Percentiles rank a stretch among this genome's conserved stretches.
Evolutionary conservation across 2,888 invertebrate genomes (phyloP).

Genomic region (Carabus problematicus): DNA sequence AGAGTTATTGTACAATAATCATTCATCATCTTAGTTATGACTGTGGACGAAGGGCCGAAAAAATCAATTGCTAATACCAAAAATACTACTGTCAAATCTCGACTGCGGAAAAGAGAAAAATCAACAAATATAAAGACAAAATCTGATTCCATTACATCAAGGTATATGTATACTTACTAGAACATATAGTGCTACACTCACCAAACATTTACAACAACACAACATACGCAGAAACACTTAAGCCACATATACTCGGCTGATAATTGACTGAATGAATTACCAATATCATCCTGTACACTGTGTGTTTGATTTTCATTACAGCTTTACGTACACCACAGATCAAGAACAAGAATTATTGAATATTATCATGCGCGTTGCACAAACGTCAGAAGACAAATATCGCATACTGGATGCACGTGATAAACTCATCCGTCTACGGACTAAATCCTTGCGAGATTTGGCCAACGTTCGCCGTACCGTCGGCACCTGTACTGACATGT

Average conservation of each 20-base stretch:
- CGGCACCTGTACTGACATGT: slow-evolving; percentile 96
- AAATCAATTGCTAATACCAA: not conserved
- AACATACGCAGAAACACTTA: not conserved
- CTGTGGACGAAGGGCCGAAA: too few relatives aligned
- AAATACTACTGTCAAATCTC: slow-evolving; percentile 2
- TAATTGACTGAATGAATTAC: too few relatives aligned
- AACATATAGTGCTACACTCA: slow-evolving; percentile 16
- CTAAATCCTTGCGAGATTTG: slow-evolving; percentile 66
- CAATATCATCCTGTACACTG: too few relatives aligned
- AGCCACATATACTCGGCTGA: too few relatives aligned
- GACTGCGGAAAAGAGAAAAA: slow-evolving; percentile 28
- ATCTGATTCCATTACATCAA: too few relatives aligned
- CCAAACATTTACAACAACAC: not conserved
- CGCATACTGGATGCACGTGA: slow-evolving; percentile 83
- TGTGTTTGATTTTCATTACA: too few relatives aligned
- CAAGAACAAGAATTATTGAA: slow-evolving; percentile 68
- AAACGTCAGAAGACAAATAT: slow-evolving; percentile 76
- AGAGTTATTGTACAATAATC: too few relatives aligned
- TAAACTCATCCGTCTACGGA: slow-evolving; percentile 75
- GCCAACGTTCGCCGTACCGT: slow-evolving; percentile 68
- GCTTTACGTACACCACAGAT: slow-evolving; percentile 48
- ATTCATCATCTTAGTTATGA: too few relatives aligned
- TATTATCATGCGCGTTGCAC: slow-evolving; percentile 67
- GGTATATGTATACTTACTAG: too few relatives aligned
- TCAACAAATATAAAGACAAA: slow-evolving; percentile 24